Evolutionary conservation across 1,140 invertebrate genomes (phyloP).

Genomic region (Dryas iulia): DNA sequence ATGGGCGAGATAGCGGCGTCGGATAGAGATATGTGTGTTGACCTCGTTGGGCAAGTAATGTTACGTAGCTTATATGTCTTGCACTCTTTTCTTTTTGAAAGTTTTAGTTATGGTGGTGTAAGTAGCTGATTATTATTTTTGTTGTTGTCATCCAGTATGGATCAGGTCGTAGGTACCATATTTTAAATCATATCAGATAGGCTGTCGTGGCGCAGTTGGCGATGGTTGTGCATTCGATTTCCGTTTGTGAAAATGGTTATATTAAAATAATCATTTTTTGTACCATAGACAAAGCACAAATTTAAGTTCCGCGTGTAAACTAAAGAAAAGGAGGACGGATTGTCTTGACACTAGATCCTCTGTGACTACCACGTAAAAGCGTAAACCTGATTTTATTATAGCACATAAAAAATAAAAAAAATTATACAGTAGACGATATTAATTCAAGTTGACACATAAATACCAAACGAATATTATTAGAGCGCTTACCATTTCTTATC

Average conservation of each 20-base stretch:
- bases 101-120: background rate
- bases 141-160: background rate
- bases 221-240: too few relatives aligned
- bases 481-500: constrained; percentile 58
- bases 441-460: background rate
- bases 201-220: too few relatives aligned
- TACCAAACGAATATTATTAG: constrained; percentile 17
- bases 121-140: background rate
- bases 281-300: too few relatives aligned
- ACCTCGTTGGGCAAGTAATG: constrained; percentile 17
- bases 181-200: background rate
- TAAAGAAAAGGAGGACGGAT: too few relatives aligned
- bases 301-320: too few relatives aligned
- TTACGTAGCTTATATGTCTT: constrained; percentile 5
- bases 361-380: too few relatives aligned
- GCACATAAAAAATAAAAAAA: too few relatives aligned
- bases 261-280: too few relatives aligned
- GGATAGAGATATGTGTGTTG: constrained; percentile 30
- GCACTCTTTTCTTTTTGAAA: background rate
- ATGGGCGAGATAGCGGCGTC: constrained; percentile 28
- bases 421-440: too few relatives aligned
- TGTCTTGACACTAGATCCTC: too few relatives aligned
- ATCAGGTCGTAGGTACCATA: background rate
- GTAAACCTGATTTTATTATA: too few relatives aligned
- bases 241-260: too few relatives aligned